A percentile compares a stretch with the other conserved stretches of the same genome.
phyloP scores from a whole-genome alignment of 2,888 invertebrate species.

The Thelaira solivaga region DNA sequence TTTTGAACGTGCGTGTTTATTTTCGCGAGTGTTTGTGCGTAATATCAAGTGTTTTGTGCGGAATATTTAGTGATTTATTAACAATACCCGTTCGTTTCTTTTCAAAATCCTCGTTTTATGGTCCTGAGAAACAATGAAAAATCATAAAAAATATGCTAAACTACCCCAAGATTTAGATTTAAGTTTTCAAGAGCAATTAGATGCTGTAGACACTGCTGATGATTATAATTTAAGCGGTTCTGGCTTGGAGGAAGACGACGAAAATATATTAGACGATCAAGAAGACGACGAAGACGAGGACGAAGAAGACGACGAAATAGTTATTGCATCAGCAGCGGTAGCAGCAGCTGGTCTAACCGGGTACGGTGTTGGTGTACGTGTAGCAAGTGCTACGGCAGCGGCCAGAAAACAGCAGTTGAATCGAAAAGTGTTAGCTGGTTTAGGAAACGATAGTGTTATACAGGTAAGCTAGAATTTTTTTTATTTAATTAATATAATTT shows the following conservation, averaged over 20 bases:
- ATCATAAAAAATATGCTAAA: slow-evolving; percentile 76
- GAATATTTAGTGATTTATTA: background rate
- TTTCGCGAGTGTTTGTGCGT: slow-evolving; percentile 2
- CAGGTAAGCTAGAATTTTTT: slow-evolving; percentile 69
- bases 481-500: background rate
- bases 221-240: slow-evolving; percentile 63
- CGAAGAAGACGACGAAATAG: slow-evolving; percentile 73
- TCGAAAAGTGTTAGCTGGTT: slow-evolving; percentile 70
- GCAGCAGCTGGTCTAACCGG: slow-evolving; percentile 63
- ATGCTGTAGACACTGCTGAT: slow-evolving; percentile 69
- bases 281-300: slow-evolving; percentile 67
- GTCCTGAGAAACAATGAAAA: slow-evolving; percentile 70
- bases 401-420: slow-evolving; percentile 65
- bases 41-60: background rate
- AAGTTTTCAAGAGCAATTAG: slow-evolving; percentile 74
- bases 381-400: slow-evolving; percentile 57
- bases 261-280: slow-evolving; percentile 62
- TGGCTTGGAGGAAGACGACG: slow-evolving; percentile 67
- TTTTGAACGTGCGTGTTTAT: background rate
- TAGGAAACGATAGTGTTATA: slow-evolving; percentile 73
- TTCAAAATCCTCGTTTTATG: background rate
- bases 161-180: slow-evolving; percentile 77
- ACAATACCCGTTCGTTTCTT: background rate
- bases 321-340: slow-evolving; percentile 67
- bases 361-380: slow-evolving; percentile 63